Base-by-base conservation (phyloP, 2,797 vertebrate species). In the Chlorospingus flavigularis region DNA sequence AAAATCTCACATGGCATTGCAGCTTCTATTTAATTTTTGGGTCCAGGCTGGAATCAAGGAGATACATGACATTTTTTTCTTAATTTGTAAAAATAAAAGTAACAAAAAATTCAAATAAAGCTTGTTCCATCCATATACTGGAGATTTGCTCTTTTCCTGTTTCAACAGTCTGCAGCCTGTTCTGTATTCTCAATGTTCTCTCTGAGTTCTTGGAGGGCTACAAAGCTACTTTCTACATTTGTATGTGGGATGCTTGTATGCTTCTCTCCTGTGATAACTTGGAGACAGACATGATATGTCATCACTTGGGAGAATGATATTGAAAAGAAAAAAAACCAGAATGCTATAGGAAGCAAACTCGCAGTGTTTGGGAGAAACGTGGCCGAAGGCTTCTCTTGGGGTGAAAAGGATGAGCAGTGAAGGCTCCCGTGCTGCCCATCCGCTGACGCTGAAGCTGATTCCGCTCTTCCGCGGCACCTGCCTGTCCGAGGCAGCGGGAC, bases 341-440 rank as follows among this genome's bases (percentile, higher is more conserved):
- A n/a, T n/a, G n/a, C 20, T 31, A 0, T 53, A 23, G 28, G 31
- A 47, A 72, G 26, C 40, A 60, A 53, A 48, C 18, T 23, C 0
- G 2, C 9, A 51, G 16, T 42, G 39, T 10, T 65, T 7, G 8
- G 39, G n/a, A 30, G 23, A 16, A 31, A 8, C 0, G 17, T 33
- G 39, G 17, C 42, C 1, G 1, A 5, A 10, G 50, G 37, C 40
- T 55, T 5, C 65, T 28, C 6, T 5, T 3, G 3, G 4, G 25
- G 17, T 14, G 12, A 43, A 21, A 42, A 7, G 6, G n/a, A 26
- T 0, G 1, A 31, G 47, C 58, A 5, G 26, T 0, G 4, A 10
- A 19, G n/a, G n/a, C n/a, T 88, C 35, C 58, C 10, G 0, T 1
- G 3, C 47, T 55, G 7, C 40, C 33, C 57, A 6, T 0, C 5